These are phyloP conservation scores for Choristoneura rosaceana DNA, from an alignment of 2,888 invertebrate genomes.

Conservation along the genomic window DNA sequence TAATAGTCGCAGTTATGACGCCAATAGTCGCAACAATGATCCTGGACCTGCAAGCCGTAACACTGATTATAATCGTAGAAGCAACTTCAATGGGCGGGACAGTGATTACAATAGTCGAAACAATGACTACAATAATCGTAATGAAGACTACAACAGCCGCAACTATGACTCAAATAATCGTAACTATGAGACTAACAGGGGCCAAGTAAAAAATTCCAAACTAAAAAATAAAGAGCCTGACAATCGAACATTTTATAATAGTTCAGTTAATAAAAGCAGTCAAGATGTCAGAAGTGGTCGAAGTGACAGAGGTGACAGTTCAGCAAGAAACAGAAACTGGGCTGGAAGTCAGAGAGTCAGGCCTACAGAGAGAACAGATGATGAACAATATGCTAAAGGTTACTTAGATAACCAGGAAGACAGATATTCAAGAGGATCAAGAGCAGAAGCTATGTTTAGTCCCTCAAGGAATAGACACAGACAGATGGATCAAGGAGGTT, in stretches of 20 bases:
- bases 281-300: slow-evolving; percentile 68
- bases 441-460: slow-evolving; percentile 59
- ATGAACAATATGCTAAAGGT: slow-evolving; percentile 75
- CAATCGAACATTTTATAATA: slow-evolving; percentile 75
- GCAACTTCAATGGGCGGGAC: slow-evolving; percentile 22
- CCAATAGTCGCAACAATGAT: slow-evolving; percentile 49
- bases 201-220: slow-evolving; percentile 68
- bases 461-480: slow-evolving; percentile 62
- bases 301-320: slow-evolving; percentile 58
- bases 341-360: slow-evolving; percentile 69
- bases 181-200: slow-evolving; percentile 53
- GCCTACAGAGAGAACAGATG: slow-evolving; percentile 66
- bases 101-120: slow-evolving; percentile 33
- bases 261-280: slow-evolving; percentile 67
- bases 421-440: slow-evolving; percentile 41
- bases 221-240: slow-evolving; percentile 70
- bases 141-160: slow-evolving; percentile 28
- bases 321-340: slow-evolving; percentile 65
- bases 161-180: slow-evolving; percentile 38
- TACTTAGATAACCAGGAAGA: slow-evolving; percentile 57
- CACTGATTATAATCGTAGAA: slow-evolving; percentile 23
- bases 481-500: slow-evolving; percentile 42
- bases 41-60: slow-evolving; percentile 6
- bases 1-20: slow-evolving; percentile 49
- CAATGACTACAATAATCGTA: slow-evolving; percentile 29